phyloP scores from a whole-genome alignment of 2,888 invertebrate genomes.

The Galerucella nymphaeae region DNA sequence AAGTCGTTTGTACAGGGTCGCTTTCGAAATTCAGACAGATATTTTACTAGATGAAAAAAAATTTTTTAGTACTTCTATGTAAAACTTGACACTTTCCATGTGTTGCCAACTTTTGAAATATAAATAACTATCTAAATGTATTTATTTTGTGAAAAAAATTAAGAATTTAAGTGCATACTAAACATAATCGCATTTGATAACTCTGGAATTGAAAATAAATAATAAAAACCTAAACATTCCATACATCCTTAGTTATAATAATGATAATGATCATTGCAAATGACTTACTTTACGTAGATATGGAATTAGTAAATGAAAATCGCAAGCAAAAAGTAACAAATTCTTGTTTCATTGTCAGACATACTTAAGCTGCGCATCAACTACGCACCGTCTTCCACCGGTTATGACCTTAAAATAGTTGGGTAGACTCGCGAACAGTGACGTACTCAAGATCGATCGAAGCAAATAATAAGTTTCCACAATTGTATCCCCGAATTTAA shows the following conservation, averaged over 20 bases:
- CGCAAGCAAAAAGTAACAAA: not conserved
- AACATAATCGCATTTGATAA: too few species aligned
- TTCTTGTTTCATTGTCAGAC: conserved; percentile 13
- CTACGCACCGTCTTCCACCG: conserved; percentile 7
- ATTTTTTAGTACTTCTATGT: too few species aligned
- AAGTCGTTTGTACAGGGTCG: not conserved
- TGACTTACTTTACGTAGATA: conserved; percentile 13
- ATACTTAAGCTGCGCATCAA: conserved; percentile 15
- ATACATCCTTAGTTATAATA: not conserved
- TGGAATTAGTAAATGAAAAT: conserved; percentile 13
- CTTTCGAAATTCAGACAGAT: not conserved
- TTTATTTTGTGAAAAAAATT: too few species aligned
- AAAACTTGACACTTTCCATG: too few species aligned
- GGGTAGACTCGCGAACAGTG: conserved; percentile 5
- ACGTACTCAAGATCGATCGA: not conserved
- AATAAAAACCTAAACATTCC: not conserved
- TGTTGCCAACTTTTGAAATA: too few species aligned
- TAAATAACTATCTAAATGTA: too few species aligned
- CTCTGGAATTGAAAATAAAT: not conserved
- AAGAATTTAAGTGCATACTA: too few species aligned
- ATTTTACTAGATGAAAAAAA: too few species aligned
- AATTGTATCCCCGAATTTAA: too few species aligned
- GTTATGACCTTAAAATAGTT: conserved; percentile 18
- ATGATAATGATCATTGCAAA: conserved; percentile 8
- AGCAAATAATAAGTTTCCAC: too few species aligned